Base-by-base conservation (phyloP, 2,113 vertebrate species). In the Recurvirostra avosetta region DNA sequence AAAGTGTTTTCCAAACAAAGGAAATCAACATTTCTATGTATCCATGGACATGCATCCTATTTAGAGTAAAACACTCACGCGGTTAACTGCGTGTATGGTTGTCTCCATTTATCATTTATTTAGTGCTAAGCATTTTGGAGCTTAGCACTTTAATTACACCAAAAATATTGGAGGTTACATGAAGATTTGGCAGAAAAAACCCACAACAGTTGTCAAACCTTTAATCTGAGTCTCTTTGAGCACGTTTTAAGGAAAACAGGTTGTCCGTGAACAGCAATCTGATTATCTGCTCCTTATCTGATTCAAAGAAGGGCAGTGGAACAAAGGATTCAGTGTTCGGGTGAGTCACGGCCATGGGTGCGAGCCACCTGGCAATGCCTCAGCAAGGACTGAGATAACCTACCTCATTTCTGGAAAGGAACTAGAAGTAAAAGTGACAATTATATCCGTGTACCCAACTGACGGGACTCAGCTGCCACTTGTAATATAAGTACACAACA, bases 271-370 rank as follows among this genome's bases (percentile, higher is more conserved):
- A 74, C 13, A 71, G 40, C 3, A 6, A 43, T 65, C 47, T 84
- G 32, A 79, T 85, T 89, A 75, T 72, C 84, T 89, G 47, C 20
- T 61, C 65, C 25, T 32, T 61, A 13, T 65, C 55, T 80, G 50
- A 66, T 34, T 45, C 5, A 16, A 86, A 56, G 32, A 85, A 72
- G 43, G 71, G 43, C 66, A 82, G 12, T 11, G 25, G 68, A 95
- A 92, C 90, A 97, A 95, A 93, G 45, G 12, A 49, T 15, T 29
- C 61, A 53, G n/a, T 91, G 74, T 94, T 92, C 70, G 68, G 73
- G 74, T 56, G 72, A 86, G 68, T 43, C 77, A 52, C 52, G 76
- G 34, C 58, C 38, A 70, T 4, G 15, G 40, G 34, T 27, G 29
- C 85, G 61, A 81, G 52, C 20, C 36, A 77, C 23, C 30, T 86